A percentile compares a stretch with the other conserved stretches of the same genome.
These are phyloP conservation scores for Cylas formicarius DNA, from an alignment of 1,140 invertebrate species.

Conservation along the genomic window DNA sequence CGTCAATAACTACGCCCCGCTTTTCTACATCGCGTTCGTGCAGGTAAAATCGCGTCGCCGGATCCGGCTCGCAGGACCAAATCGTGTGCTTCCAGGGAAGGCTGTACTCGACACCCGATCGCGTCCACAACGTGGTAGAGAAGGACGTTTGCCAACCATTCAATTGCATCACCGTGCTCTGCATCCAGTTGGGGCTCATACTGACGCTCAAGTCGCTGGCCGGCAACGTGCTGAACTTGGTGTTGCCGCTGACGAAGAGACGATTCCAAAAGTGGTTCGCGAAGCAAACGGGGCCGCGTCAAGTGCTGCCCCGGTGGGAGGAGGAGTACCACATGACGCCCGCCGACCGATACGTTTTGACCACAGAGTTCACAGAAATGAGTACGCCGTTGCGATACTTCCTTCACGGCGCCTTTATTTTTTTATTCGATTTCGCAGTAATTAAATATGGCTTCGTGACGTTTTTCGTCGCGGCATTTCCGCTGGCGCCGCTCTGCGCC, in stretches of 20 bases:
- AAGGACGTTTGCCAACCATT: conserved; percentile 25
- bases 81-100: conserved; percentile 6
- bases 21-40: conserved; percentile 96
- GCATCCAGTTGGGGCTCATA: conserved; percentile 26
- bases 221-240: conserved; percentile 12
- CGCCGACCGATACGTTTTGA: conserved; percentile 20
- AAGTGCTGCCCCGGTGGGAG: conserved; percentile 30
- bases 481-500: conserved; percentile 70
- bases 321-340: conserved; percentile 27
- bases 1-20: conserved; percentile 94
- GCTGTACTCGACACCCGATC: conserved; percentile 1
- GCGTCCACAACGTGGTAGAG: conserved; percentile 3
- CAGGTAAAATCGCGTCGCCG: conserved; percentile 54
- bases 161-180: conserved; percentile 25
- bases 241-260: not conserved
- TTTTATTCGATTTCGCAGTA: conserved; percentile 46
- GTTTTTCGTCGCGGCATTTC: conserved; percentile 77
- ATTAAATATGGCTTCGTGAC: conserved; percentile 81
- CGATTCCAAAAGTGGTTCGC: not conserved
- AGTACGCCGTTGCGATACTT: conserved; percentile 19
- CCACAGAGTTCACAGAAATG: conserved; percentile 30
- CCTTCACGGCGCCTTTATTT: not conserved
- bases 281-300: not conserved
- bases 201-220: conserved; percentile 22
- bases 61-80: not conserved